Conservation (phyloP, 2,888 invertebrate genomes). For the Cremastinae sp. region DNA sequence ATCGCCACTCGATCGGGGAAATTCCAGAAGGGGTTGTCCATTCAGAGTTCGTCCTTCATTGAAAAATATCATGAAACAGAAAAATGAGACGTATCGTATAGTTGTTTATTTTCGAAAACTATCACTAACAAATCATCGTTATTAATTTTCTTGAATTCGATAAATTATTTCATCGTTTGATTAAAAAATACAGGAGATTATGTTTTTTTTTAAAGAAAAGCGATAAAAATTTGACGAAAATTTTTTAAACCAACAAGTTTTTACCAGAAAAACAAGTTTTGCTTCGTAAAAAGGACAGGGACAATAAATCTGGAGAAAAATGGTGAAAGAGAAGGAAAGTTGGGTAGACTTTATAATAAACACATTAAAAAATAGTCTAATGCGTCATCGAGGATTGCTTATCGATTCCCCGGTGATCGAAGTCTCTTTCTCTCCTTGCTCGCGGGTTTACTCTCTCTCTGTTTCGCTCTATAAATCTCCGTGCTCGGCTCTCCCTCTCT, state of each 20-base stretch:
- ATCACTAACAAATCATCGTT: background rate
- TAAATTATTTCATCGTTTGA: background rate
- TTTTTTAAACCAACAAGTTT: background rate
- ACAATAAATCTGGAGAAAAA: background rate
- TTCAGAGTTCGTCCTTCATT: constrained; percentile 89
- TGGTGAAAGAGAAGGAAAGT: constrained; percentile 3
- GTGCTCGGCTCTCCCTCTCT: constrained; percentile 17
- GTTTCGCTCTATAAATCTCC: constrained; percentile 56
- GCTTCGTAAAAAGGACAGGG: background rate
- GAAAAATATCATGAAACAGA: constrained; percentile 29
- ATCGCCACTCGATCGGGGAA: constrained; percentile 85
- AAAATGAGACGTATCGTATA: no score
- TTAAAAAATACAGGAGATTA: constrained; percentile 3
- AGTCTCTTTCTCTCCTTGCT: constrained; percentile 68
- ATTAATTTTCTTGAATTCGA: background rate
- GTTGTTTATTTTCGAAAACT: no score
- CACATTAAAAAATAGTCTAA: constrained; percentile 60
- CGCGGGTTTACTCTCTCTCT: constrained; percentile 65
- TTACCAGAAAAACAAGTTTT: no score
- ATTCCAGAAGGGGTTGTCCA: constrained; percentile 92
- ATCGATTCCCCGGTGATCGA: constrained; percentile 68
- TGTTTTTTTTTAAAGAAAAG: background rate
- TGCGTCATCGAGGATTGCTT: constrained; percentile 68
- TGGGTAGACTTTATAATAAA: constrained; percentile 43
- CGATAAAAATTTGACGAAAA: background rate